Evolutionary conservation across 2,888 invertebrate species (phyloP).

Genomic region (Harpagoxenus sublaevis): DNA sequence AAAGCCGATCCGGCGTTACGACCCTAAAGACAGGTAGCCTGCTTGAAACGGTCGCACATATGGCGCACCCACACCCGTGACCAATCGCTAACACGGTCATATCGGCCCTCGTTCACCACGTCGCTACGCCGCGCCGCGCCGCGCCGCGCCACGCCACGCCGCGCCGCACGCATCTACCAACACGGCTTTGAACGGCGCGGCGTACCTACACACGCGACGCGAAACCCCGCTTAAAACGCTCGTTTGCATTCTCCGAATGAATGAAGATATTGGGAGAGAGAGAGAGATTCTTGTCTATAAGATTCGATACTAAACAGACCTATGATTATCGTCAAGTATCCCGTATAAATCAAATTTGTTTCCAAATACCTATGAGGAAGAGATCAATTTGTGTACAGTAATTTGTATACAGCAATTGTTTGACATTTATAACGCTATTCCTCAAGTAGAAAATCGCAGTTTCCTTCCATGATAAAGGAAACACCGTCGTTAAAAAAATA

Average conservation of each 20-base stretch:
- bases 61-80: constrained; percentile 53
- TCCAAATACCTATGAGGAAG: not conserved
- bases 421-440: not conserved
- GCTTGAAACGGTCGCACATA: constrained; percentile 63
- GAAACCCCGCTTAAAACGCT: constrained; percentile 40
- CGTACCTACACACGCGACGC: constrained; percentile 8
- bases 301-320: not conserved
- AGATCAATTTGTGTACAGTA: not conserved
- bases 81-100: constrained; percentile 56
- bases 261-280: constrained; percentile 64
- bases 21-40: constrained; percentile 75
- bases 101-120: constrained; percentile 41
- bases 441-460: not conserved
- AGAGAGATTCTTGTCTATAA: constrained; percentile 33
- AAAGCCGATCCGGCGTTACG: constrained; percentile 56
- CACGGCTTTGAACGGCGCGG: constrained; percentile 15
- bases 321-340: constrained; percentile 37
- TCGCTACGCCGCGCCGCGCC: too few relatives aligned
- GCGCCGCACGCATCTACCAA: constrained; percentile 29
- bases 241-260: constrained; percentile 59
- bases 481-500: not conserved
- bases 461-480: not conserved
- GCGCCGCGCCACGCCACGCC: not conserved
- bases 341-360: not conserved
- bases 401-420: not conserved